Conservation (phyloP, 2,888 invertebrate genomes). For the Sericinus montela region DNA sequence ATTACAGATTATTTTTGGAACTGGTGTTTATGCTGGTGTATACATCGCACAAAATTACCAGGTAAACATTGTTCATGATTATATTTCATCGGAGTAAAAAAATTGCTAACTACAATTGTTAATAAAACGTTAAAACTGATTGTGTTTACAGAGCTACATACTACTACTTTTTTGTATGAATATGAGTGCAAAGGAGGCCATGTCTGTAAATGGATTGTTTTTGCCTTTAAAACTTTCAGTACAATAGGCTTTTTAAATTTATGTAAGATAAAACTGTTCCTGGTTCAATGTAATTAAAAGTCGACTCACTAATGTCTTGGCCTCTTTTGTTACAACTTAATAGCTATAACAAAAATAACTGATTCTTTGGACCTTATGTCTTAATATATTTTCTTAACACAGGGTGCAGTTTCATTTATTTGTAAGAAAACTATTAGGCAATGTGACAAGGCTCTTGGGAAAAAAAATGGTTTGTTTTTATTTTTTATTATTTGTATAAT, state of each 20-base stretch:
- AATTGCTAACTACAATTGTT: too few species aligned
- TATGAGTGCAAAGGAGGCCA: slow-evolving; percentile 33
- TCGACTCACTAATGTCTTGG: slow-evolving; percentile 19
- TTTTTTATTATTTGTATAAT: slow-evolving; percentile 29
- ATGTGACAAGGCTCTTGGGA: slow-evolving; percentile 50
- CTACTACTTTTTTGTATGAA: not conserved
- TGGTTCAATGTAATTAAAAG: slow-evolving; percentile 21
- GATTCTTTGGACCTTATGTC: not conserved
- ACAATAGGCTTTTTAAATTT: not conserved
- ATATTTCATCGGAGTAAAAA: not conserved
- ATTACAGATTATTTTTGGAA: slow-evolving; percentile 83
- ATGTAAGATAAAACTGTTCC: slow-evolving; percentile 18
- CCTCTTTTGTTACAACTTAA: slow-evolving; percentile 34
- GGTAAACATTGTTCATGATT: slow-evolving; percentile 56
- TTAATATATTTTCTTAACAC: slow-evolving; percentile 38
- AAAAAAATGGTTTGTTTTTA: slow-evolving; percentile 62
- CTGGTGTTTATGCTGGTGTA: slow-evolving; percentile 86
- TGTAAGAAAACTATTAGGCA: slow-evolving; percentile 46
- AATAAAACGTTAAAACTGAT: too few species aligned
- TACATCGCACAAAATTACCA: slow-evolving; percentile 88
- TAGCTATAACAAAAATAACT: slow-evolving; percentile 1
- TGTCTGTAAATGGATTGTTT: slow-evolving; percentile 17
- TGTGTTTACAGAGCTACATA: not conserved
- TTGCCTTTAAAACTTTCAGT: not conserved
- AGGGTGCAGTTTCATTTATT: slow-evolving; percentile 47